Conservation (phyloP, 2,797 vertebrate genomes). For the Mus spretus region DNA sequence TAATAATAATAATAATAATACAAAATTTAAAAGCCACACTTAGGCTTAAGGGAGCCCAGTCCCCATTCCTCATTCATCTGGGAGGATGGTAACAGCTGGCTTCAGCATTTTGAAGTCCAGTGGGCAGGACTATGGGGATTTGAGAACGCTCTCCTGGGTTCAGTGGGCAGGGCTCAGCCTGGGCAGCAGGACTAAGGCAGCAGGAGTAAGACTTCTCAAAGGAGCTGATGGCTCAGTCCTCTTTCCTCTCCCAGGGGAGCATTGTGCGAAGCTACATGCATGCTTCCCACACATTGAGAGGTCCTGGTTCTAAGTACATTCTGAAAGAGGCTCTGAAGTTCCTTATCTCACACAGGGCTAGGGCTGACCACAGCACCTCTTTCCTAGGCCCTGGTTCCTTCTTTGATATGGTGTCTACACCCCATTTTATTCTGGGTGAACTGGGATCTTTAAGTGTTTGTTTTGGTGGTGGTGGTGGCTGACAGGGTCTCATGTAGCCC, state of each 20-base stretch:
- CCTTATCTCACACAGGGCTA: background rate
- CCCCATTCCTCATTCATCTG: background rate
- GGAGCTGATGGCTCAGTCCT: too few relatives aligned
- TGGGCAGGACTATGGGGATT: background rate
- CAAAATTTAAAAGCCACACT: background rate
- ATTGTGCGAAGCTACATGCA: background rate
- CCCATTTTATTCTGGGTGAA: background rate
- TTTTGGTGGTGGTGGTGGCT: background rate
- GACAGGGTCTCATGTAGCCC: background rate
- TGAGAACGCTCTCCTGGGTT: too few relatives aligned
- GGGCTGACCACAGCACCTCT: background rate
- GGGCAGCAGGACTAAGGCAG: background rate
- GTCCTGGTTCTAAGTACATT: background rate
- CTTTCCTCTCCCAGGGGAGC: background rate
- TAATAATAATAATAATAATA: background rate
- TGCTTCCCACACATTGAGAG: rapidly evolving
- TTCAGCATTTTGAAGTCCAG: background rate
- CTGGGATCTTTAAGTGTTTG: background rate
- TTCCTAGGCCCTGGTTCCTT: background rate
- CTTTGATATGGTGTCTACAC: too few relatives aligned
- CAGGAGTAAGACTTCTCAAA: background rate
- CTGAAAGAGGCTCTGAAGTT: background rate
- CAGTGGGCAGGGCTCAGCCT: background rate
- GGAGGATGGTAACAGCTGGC: background rate
- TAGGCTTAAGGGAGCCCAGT: background rate